Percentiles rank a stretch among this genome's conserved stretches.
These are phyloP conservation scores for Balaeniceps rex DNA, from an alignment of 2,113 vertebrate genomes.

Conservation along the genomic window DNA sequence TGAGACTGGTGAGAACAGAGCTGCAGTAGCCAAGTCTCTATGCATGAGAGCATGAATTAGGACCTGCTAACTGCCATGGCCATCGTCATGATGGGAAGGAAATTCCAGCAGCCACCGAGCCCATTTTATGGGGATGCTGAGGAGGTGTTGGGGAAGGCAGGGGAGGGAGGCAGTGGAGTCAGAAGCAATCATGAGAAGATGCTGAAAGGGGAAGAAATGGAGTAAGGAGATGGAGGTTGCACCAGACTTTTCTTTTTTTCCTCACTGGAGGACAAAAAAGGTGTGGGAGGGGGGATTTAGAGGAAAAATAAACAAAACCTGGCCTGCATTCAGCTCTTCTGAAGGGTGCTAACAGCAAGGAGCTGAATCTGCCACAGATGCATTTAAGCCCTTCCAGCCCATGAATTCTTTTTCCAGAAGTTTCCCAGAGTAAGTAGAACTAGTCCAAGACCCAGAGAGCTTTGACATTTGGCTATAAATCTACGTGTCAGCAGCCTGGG, in stretches of 20 bases:
- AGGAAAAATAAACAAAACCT: neutral
- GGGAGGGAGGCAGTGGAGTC: neutral
- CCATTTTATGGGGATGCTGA: neutral
- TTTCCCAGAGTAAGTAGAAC: slow-evolving; percentile 23
- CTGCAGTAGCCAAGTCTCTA: neutral
- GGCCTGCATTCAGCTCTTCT: neutral
- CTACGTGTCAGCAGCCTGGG: neutral
- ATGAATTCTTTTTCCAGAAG: slow-evolving; percentile 49
- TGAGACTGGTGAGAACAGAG: neutral
- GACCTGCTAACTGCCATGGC: neutral
- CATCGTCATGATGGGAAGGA: neutral
- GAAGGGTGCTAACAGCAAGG: slow-evolving; percentile 42
- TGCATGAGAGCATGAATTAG: neutral
- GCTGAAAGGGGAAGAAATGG: neutral
- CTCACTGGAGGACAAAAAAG: neutral
- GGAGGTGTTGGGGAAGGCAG: neutral
- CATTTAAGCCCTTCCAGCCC: slow-evolving; percentile 18
- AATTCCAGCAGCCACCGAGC: neutral
- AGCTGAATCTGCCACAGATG: neutral
- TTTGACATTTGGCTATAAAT: slow-evolving; percentile 36
- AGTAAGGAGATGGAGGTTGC: neutral
- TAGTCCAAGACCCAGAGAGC: neutral
- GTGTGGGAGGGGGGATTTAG: neutral
- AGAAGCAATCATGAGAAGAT: neutral
- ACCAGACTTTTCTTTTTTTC: neutral